Percentiles rank a stretch among this genome's conserved stretches.
Evolutionary conservation across 2,888 invertebrate species (phyloP).

Genomic region (Microdon myrmicae): DNA sequence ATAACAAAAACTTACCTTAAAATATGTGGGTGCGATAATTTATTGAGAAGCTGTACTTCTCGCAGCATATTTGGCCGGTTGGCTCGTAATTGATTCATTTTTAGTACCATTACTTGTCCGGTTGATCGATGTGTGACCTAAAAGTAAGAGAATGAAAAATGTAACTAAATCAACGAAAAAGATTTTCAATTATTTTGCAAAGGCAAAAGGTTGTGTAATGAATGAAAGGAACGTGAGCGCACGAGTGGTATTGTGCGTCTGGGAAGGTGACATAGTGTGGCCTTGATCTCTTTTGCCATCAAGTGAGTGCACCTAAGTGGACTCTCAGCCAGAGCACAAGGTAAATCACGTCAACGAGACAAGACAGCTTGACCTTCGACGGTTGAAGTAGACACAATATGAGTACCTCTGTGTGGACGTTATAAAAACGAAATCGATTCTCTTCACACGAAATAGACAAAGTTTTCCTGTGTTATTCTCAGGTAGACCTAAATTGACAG

Average conservation of each 20-base stretch:
- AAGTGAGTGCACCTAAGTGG: conserved; percentile 8
- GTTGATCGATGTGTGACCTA: conserved; percentile 94
- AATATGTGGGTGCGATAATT: conserved; percentile 93
- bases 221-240: no score
- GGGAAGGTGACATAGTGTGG: neutral
- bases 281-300: conserved; percentile 7
- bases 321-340: neutral
- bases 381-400: no score
- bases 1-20: conserved; percentile 76
- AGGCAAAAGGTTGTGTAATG: no score
- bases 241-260: no score
- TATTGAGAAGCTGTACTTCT: conserved; percentile 96
- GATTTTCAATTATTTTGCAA: no score
- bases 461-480: no score
- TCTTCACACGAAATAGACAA: no score
- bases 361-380: no score
- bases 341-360: no score
- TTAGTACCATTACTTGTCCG: conserved; percentile 95
- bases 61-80: conserved; percentile 96
- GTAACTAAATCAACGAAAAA: conserved; percentile 2
- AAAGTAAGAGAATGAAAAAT: conserved; percentile 60
- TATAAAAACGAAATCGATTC: no score
- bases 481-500: no score
- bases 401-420: no score
- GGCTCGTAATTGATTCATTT: conserved; percentile 93